Percentiles rank a stretch among this genome's conserved stretches.
These are phyloP conservation scores for Myotis myotis DNA, from an alignment of 2,797 vertebrate genomes.

Conservation along the genomic window DNA sequence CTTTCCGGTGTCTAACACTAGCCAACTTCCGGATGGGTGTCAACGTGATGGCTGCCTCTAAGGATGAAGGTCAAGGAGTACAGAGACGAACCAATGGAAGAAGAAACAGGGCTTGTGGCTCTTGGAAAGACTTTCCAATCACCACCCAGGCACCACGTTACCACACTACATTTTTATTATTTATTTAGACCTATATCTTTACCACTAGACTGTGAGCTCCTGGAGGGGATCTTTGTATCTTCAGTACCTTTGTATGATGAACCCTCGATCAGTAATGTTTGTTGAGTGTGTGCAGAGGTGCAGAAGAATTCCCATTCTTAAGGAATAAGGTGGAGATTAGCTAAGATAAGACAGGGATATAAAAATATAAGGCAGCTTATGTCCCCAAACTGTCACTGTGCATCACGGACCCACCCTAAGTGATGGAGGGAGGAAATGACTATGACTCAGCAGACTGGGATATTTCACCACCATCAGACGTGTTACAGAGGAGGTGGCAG, in stretches of 20 bases:
- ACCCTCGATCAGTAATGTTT: not conserved
- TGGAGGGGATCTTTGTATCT: not conserved
- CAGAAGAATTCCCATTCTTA: not conserved
- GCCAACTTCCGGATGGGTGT: not conserved
- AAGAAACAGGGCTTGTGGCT: not conserved
- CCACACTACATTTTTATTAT: not conserved
- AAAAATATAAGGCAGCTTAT: not conserved
- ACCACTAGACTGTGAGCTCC: not conserved
- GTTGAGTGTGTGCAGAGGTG: not conserved
- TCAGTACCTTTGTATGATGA: not conserved
- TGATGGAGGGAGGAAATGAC: not conserved
- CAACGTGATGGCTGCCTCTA: not conserved
- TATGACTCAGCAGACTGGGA: not conserved
- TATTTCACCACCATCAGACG: not conserved
- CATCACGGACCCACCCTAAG: not conserved
- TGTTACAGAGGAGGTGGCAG: not conserved
- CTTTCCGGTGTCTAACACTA: not conserved
- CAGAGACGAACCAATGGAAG: not conserved
- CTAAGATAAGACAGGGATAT: not conserved
- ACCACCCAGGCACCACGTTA: not conserved
- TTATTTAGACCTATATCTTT: not conserved
- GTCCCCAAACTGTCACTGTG: not conserved
- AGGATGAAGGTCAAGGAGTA: not conserved
- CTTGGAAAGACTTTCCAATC: not conserved
- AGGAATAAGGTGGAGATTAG: not conserved